Percentiles rank a stretch among this genome's conserved stretches.
phyloP scores from a whole-genome alignment of 1,140 invertebrate genomes.

The Pseudomyrmex flavicornis region DNA sequence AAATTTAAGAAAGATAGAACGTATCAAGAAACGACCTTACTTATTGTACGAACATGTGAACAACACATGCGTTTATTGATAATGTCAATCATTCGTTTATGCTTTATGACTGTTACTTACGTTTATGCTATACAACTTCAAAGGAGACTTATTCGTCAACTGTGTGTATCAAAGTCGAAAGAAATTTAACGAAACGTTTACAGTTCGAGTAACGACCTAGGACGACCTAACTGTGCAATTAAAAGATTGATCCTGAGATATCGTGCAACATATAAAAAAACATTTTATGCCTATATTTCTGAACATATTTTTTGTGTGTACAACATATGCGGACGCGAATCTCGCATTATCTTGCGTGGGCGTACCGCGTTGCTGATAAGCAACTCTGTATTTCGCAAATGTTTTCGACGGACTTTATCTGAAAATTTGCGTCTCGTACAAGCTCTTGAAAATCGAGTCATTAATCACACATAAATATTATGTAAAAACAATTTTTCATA shows the following conservation, averaged over 20 bases:
- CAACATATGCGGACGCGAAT: slow-evolving; percentile 9
- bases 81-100: too few species aligned
- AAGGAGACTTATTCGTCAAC: too few species aligned
- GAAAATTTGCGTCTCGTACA: slow-evolving; percentile 10
- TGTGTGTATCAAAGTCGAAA: background rate
- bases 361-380: slow-evolving; percentile 66
- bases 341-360: slow-evolving; percentile 75
- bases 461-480: slow-evolving; percentile 29
- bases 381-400: slow-evolving; percentile 51
- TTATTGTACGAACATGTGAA: too few species aligned
- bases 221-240: slow-evolving; percentile 28
- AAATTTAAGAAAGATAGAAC: too few species aligned
- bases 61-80: too few species aligned
- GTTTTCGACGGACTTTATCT: slow-evolving; percentile 22
- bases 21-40: too few species aligned
- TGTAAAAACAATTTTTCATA: background rate
- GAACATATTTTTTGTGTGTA: slow-evolving; percentile 60
- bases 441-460: background rate
- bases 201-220: slow-evolving; percentile 46
- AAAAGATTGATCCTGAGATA: slow-evolving; percentile 24
- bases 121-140: too few species aligned
- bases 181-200: slow-evolving; percentile 64
- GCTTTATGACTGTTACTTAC: too few species aligned
- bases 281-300: background rate
- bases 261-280: slow-evolving; percentile 32